Base-by-base conservation (phyloP, 2,888 invertebrate genomes). In the Brachylomia viminalis region DNA sequence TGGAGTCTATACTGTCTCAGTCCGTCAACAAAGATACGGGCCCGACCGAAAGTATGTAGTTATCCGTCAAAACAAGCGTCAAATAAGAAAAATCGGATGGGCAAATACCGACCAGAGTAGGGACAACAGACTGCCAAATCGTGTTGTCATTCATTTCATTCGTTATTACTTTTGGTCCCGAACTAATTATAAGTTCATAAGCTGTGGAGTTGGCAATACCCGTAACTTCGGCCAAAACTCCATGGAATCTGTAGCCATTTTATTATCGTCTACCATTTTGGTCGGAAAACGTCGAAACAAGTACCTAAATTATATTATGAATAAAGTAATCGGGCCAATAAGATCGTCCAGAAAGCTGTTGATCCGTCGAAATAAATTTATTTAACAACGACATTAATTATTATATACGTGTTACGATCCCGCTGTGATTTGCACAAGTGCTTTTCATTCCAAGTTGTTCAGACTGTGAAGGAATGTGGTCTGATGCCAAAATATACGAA, bases 401-500 rank as follows among this genome's bases (percentile, higher is more conserved):
- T 75, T 77, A 82, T 84, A 75, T 86, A 84, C 79, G 70, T 75
- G 70, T 71, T 72, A 64, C 78, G 70, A 81, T 49, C 73, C 42
- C 52, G 27, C 42, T 72, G 87, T 77, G 84, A 86, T 86, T 86
- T 84, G 70, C 73, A 79, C 75, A 77, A 86, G 82, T 85, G 79
- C 66, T 77, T 81, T 72, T 75, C 67, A 75, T 84, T 79, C 73
- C 84, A 77, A 80, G 76, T 77, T 69, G 68, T 72, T 45, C 68
- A 75, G 70, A 72, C 71, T 61, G 75, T 38, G 20, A 45, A 77
- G 71, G 79, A 86, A 85, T 84, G 74, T 77, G 73, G 75, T 84
- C 42, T 23, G 74, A 52, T 86, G 84, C 86, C 85, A 86, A 81
- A 75, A 64, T 49, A 75, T 70, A 77, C 76, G 72, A 56, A 61